phyloP scores from a whole-genome alignment of 2,888 invertebrate species.

The Chaitophorus viminalis region DNA sequence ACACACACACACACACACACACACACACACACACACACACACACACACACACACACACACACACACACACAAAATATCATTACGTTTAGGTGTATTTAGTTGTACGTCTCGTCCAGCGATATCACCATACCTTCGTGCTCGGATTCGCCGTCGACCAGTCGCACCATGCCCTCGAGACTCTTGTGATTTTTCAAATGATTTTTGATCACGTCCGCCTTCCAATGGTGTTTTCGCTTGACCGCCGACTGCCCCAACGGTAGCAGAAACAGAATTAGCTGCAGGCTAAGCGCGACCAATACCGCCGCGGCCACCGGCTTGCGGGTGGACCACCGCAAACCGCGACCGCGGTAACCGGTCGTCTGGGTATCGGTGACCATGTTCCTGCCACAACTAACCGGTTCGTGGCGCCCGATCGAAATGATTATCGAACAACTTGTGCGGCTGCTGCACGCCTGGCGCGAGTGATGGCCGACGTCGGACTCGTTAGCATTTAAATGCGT shows the following conservation, averaged over 20 bases:
- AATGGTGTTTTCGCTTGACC: constrained; percentile 22
- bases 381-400: constrained; percentile 13
- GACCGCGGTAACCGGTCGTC: constrained; percentile 9
- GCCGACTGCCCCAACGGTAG: neutral
- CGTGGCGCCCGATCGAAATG: neutral
- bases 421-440: neutral
- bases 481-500: too few species aligned
- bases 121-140: constrained; percentile 77
- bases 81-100: too few species aligned
- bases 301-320: neutral
- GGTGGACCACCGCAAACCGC: neutral
- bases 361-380: neutral
- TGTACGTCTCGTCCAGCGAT: too few species aligned
- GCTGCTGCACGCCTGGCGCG: neutral
- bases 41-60: constrained; percentile 46
- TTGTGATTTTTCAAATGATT: constrained; percentile 77
- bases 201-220: constrained; percentile 73
- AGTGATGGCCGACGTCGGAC: too few species aligned
- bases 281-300: neutral
- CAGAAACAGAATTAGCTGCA: neutral
- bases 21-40: constrained; percentile 46
- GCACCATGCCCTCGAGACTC: constrained; percentile 79
- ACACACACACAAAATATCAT: constrained; percentile 42
- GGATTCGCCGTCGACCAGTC: constrained; percentile 76
- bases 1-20: constrained; percentile 41